Evolutionary conservation across 2,888 invertebrate species (phyloP), one percentile per base, ranked within the genome.

Genomic region (Coenonympha arcania): DNA sequence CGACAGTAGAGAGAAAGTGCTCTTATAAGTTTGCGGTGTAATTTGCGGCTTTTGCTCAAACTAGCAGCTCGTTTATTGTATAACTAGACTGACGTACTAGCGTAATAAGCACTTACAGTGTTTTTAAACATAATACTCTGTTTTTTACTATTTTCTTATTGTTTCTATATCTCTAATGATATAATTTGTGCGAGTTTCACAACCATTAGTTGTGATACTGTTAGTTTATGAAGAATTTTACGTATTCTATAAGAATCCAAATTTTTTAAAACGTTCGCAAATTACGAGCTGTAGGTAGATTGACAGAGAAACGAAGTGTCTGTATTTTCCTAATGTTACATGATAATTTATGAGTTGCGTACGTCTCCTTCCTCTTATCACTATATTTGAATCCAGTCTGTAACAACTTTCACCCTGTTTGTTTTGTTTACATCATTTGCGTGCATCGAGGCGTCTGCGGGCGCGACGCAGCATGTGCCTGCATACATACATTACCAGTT

Each of bases 11-110:
- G 48, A 33, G 63, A 64, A 61, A 61, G 60, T 53, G 48, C 31
- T 43, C 31, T 57, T 37, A 50, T 37, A 47, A 55, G 34, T 51
- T 57, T 55, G 59, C 50, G 58, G 57, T 59, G 54, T 16, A 34
- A 24, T 55, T 58, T 61, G 60, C 54, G 61, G 61, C 52, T 62
- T 61, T 56, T 46, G 45, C 42, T 47, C 22, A 48, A 45, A 51
- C 8, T 11, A 50, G 28, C 13, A 13, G 6, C 15, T 24, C 8
- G 36, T 37, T 11, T 22, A 39, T 44, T 44, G 31, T 15, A 15
- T 49, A 37, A 43, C 22, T 48, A 37, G 30, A 39, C 15, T 31
- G 3, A 9, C 20, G 13, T 33, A 33, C 19, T 34, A 15, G n/a
- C 5, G 11, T 33, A 31, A 41, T 20, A 20, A 28, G 19, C 19